phyloP scores from a whole-genome alignment of 2,888 invertebrate species.

The Andrena chrysosceles region DNA sequence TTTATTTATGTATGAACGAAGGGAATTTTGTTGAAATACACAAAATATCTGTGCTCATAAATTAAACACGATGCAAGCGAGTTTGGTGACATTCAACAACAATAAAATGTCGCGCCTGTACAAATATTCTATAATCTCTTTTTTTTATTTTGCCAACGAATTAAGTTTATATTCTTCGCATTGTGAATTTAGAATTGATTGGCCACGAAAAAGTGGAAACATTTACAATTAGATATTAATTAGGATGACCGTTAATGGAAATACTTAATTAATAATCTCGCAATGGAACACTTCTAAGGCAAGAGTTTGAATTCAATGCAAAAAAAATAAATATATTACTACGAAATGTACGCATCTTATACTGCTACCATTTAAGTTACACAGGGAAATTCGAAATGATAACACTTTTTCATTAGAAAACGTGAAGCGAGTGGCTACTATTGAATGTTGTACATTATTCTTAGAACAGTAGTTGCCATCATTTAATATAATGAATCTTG shows the following conservation, averaged over 20 bases:
- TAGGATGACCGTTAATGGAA: constrained; percentile 13
- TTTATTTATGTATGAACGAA: constrained; percentile 48
- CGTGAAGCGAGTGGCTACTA: neutral
- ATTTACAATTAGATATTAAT: constrained; percentile 26
- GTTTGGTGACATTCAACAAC: constrained; percentile 53
- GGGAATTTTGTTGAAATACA: constrained; percentile 42
- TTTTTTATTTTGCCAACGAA: constrained; percentile 23
- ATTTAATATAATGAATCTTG: constrained; percentile 19
- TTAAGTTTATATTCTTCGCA: constrained; percentile 19
- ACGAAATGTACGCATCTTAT: constrained; percentile 37
- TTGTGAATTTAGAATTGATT: constrained; percentile 22
- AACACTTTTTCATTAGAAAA: constrained; percentile 8
- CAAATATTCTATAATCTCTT: constrained; percentile 49
- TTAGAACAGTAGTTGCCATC: constrained; percentile 1
- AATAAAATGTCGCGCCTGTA: constrained; percentile 60
- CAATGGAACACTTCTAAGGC: constrained; percentile 19
- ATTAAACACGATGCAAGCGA: constrained; percentile 28
- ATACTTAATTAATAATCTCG: constrained; percentile 5
- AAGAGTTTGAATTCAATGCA: constrained; percentile 20
- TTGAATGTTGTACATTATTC: constrained; percentile 25
- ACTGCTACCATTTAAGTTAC: constrained; percentile 29
- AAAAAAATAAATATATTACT: constrained; percentile 48
- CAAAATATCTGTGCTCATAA: constrained; percentile 30
- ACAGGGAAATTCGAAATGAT: constrained; percentile 6
- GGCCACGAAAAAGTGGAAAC: neutral